phyloP scores from a whole-genome alignment of 2,113 vertebrate genomes.

The Pelusios castaneus region DNA sequence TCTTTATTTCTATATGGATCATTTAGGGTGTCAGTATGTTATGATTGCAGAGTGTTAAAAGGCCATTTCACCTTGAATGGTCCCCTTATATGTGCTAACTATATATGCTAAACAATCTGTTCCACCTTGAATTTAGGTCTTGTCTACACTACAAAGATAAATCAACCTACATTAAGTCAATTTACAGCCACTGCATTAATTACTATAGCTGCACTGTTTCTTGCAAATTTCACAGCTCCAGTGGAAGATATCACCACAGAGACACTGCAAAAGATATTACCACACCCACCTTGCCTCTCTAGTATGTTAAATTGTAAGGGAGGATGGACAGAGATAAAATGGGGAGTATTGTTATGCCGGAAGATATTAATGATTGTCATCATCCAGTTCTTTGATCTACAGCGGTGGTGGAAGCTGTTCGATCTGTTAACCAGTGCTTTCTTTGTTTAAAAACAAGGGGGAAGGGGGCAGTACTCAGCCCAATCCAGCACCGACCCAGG shows the following conservation, averaged over 20 bases:
- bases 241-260: too few species aligned
- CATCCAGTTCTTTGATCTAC: background rate
- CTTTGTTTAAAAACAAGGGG: too few species aligned
- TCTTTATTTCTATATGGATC: background rate
- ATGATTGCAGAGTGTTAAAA: background rate
- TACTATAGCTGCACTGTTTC: too few species aligned
- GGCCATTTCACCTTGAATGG: background rate
- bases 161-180: too few species aligned
- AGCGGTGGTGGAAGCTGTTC: background rate
- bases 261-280: background rate
- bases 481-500: too few species aligned
- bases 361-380: background rate
- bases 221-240: too few species aligned
- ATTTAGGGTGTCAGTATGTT: background rate
- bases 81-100: background rate
- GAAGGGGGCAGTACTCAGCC: too few species aligned
- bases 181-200: too few species aligned
- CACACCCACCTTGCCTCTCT: background rate
- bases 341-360: background rate
- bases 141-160: too few species aligned
- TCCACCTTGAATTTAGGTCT: background rate
- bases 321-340: background rate
- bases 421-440: background rate
- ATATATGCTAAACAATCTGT: background rate
- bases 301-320: background rate